Conservation (phyloP, 2,113 vertebrate species). For the Malaclemys terrapin region DNA sequence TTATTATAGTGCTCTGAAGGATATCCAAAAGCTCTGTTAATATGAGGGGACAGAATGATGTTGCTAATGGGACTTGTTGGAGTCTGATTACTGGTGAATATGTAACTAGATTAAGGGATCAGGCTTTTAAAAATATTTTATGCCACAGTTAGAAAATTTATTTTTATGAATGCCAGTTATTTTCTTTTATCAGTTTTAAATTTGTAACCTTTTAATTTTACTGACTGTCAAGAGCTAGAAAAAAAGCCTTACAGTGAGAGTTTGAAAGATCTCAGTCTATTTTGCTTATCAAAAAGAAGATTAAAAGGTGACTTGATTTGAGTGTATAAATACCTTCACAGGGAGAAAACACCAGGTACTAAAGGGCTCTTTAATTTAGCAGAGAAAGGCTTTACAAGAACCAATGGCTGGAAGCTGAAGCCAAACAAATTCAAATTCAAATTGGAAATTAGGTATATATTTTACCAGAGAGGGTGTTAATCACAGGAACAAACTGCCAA, state of each 20-base stretch:
- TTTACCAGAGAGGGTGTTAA: background rate
- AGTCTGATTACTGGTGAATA: background rate
- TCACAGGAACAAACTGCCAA: background rate
- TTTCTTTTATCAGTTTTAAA: background rate
- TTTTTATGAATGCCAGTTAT: background rate
- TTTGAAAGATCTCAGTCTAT: background rate
- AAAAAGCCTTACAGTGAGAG: background rate
- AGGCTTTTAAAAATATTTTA: background rate
- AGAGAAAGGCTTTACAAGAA: background rate
- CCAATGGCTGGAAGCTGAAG: slow-evolving; percentile 7
- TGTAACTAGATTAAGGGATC: background rate
- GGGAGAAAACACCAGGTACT: background rate
- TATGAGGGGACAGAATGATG: background rate
- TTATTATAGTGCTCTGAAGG: background rate
- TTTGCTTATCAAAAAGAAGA: background rate
- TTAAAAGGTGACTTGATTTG: background rate
- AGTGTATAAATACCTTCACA: background rate
- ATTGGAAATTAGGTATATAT: background rate
- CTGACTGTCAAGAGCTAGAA: background rate
- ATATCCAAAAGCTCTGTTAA: background rate
- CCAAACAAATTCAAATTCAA: background rate
- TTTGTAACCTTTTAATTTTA: background rate
- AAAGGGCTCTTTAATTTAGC: background rate
- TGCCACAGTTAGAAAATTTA: background rate
- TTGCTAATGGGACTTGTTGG: background rate